Evolutionary conservation across 2,113 vertebrate species (phyloP), one percentile per base, ranked within the genome.

Genomic region (Megatriorchis doriae): DNA sequence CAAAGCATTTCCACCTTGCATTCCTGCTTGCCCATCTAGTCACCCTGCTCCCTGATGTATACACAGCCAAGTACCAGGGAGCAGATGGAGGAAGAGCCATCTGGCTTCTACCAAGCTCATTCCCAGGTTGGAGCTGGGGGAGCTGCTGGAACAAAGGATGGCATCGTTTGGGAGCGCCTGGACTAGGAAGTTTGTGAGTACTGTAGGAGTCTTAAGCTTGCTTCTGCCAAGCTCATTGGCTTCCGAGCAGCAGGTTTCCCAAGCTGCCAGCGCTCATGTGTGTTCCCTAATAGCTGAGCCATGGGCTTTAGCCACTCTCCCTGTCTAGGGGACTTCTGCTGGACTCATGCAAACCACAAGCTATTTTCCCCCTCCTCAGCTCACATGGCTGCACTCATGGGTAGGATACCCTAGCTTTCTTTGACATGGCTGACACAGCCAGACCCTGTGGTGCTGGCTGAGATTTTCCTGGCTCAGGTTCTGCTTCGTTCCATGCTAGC

Each of bases 71-170:
- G 63, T 61, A 79, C 53, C 58, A 36, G 86, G 68, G 58, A 89
- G 77, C 88, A 94, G 93, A 79, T 84, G 68, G 83, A 94, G 50
- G 43, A 95, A 85, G 78, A 36, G 31, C 91, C 88, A 95, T 95
- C 86, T 94, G 93, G 61, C 65, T 91, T 79, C 73, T 48, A 10
- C 86, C 6, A 45, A 86, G 73, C 68, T 93, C 72, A 8, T 96
- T 91, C 88, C 50, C 53, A 72, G 89, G 36, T 21, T 93, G 80
- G 81, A 96, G 58, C 61, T 65, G 70, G 38, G 58, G 32, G 15
- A 81, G 40, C 86, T 92, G 63, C 85, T 93, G 73, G 70, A 95
- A 95, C 61, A 95, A 92, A 96, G 94, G 65, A 65, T 61, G 73
- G 61, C 70, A 68, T 71, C 2, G 8, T 85, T 80, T 58, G 48